Evolutionary conservation across 2,797 vertebrate species (phyloP).

Genomic region (Gadopsis bispinosus): DNA sequence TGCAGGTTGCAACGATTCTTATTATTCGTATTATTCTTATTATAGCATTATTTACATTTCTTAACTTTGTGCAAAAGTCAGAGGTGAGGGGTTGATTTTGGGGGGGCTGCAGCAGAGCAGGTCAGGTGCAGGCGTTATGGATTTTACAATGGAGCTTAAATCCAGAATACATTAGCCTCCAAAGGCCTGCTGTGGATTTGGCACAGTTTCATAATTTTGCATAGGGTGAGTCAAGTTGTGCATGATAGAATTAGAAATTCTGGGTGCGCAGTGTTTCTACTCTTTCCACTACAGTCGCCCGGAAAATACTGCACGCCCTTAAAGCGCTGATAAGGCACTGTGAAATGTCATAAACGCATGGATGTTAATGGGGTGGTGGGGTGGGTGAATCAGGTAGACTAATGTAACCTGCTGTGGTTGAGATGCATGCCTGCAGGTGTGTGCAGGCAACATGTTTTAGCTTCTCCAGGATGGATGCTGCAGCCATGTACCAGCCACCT

Average conservation of each 20-base stretch:
- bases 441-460: conserved; percentile 44
- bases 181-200: conserved; percentile 70
- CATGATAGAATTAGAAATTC: conserved; percentile 61
- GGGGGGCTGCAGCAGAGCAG: conserved; percentile 51
- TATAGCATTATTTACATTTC: conserved; percentile 8
- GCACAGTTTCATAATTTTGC: conserved; percentile 66
- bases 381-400: conserved; percentile 8
- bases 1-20: conserved; percentile 29
- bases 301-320: conserved; percentile 49
- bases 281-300: conserved; percentile 40
- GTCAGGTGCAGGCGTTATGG: conserved; percentile 66
- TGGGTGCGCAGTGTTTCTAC: conserved; percentile 32
- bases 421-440: conserved; percentile 41
- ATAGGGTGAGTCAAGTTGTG: conserved; percentile 65
- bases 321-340: conserved; percentile 61
- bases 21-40: conserved; percentile 14
- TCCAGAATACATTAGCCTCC: conserved; percentile 71
- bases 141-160: conserved; percentile 72
- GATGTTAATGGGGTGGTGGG: conserved; percentile 40
- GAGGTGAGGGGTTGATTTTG: conserved; percentile 34
- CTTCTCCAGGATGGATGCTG: conserved; percentile 47
- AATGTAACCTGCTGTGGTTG: conserved; percentile 44
- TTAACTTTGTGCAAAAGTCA: conserved; percentile 34
- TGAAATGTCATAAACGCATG: conserved; percentile 71
- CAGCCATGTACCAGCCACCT: conserved; percentile 35